Conservation (phyloP, 2,797 vertebrate species). For the Eulemur coronatus region DNA sequence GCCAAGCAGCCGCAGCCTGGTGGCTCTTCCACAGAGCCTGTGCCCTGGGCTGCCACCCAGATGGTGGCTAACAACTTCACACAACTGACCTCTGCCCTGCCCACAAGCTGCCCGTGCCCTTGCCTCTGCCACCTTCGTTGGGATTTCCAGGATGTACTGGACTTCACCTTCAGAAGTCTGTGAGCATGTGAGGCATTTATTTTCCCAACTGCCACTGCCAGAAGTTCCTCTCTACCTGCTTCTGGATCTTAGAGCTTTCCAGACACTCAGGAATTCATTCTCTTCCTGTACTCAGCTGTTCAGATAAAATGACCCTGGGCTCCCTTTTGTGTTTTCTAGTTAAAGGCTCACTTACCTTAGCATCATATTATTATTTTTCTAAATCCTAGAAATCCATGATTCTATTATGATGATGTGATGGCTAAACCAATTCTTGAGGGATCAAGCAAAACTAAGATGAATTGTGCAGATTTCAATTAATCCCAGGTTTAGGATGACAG, state of each 20-base stretch:
- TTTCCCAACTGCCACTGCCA: not conserved
- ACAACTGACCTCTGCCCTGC: not conserved
- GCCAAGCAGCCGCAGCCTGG: fast-evolving
- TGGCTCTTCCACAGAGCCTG: too few relatives aligned
- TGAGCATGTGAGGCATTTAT: not conserved
- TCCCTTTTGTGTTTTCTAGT: not conserved
- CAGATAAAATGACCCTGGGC: not conserved
- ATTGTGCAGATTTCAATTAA: not conserved
- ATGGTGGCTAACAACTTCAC: not conserved
- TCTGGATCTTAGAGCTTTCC: not conserved
- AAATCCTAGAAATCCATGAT: not conserved
- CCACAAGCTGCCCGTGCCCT: not conserved
- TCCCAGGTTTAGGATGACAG: not conserved
- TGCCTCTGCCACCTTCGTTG: not conserved
- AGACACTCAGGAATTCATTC: not conserved
- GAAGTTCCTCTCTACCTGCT: not conserved
- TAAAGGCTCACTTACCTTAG: not conserved
- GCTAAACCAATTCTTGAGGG: not conserved
- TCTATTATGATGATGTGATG: not conserved
- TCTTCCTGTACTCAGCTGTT: not conserved
- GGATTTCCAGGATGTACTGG: not conserved
- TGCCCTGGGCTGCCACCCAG: fast-evolving
- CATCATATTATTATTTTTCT: not conserved
- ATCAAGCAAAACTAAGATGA: not conserved
- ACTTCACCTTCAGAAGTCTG: not conserved